phyloP scores from a whole-genome alignment of 2,888 invertebrate genomes.

The Oasisia sp. region DNA sequence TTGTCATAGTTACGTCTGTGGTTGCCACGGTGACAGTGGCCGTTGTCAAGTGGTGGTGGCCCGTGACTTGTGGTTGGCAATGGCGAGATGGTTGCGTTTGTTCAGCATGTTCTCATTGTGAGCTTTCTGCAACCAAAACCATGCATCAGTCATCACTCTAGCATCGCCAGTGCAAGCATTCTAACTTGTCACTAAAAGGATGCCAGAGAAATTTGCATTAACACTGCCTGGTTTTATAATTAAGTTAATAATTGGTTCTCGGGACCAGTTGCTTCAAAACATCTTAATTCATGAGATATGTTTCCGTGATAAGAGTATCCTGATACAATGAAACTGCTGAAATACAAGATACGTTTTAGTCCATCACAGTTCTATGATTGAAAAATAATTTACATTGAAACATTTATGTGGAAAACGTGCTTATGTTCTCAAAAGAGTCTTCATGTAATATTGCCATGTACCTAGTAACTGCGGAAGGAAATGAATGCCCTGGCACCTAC shows the following conservation, averaged over 20 bases:
- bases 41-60: constrained; percentile 12
- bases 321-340: too few relatives aligned
- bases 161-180: neutral
- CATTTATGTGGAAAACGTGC: neutral
- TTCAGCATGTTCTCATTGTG: constrained; percentile 3
- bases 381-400: neutral
- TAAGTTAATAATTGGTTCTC: too few relatives aligned
- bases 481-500: neutral
- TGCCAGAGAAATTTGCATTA: too few relatives aligned
- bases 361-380: neutral
- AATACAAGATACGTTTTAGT: too few relatives aligned
- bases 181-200: too few relatives aligned
- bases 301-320: too few relatives aligned
- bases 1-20: constrained; percentile 1
- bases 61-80: constrained; percentile 1
- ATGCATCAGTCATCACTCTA: neutral
- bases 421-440: neutral
- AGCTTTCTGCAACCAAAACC: constrained; percentile 17
- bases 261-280: too few relatives aligned
- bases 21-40: neutral
- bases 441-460: neutral
- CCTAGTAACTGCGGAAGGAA: neutral
- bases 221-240: too few relatives aligned
- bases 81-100: neutral
- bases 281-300: too few relatives aligned